phyloP scores from a whole-genome alignment of 37 sponge, comb jelly and placozoan genomes.

The Ephydatia muelleri region DNA sequence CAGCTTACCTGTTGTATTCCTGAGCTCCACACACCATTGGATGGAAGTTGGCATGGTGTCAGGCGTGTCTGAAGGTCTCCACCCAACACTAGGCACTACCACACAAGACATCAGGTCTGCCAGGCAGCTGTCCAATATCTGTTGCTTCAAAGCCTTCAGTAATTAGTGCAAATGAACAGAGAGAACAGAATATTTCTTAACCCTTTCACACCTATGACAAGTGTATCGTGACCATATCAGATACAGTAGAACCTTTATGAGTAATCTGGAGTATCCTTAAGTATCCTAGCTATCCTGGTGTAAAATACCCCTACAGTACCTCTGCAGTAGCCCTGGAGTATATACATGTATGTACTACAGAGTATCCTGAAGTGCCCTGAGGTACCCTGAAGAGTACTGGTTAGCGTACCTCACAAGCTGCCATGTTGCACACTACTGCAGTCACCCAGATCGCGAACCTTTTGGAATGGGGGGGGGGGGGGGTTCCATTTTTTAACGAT shows the following conservation, averaged over 20 bases:
- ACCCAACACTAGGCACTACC: conserved; percentile 64
- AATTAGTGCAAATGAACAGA: neutral
- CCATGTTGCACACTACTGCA: conserved; percentile 91
- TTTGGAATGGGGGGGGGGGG: too few relatives aligned
- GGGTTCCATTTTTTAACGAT: neutral
- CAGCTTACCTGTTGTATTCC: conserved; percentile 60
- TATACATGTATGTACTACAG: neutral
- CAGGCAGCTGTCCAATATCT: neutral
- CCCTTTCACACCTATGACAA: neutral
- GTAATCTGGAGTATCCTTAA: neutral
- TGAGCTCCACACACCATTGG: conserved; percentile 73
- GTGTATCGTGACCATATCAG: too few relatives aligned
- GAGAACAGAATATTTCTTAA: neutral
- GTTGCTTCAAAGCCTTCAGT: neutral
- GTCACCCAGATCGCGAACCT: conserved; percentile 90
- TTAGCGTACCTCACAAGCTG: conserved; percentile 78
- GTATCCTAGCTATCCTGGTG: neutral
- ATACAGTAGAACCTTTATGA: neutral
- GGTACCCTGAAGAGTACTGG: conserved; percentile 2
- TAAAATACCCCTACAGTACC: neutral
- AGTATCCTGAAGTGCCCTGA: neutral
- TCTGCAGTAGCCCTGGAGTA: neutral
- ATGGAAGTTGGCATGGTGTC: conserved; percentile 22
- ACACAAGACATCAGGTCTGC: conserved; percentile 24
- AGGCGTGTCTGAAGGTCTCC: conserved; percentile 45